Evolutionary conservation across 2,113 vertebrate genomes (phyloP).

Genomic region (Pelmatolapia mariae): DNA sequence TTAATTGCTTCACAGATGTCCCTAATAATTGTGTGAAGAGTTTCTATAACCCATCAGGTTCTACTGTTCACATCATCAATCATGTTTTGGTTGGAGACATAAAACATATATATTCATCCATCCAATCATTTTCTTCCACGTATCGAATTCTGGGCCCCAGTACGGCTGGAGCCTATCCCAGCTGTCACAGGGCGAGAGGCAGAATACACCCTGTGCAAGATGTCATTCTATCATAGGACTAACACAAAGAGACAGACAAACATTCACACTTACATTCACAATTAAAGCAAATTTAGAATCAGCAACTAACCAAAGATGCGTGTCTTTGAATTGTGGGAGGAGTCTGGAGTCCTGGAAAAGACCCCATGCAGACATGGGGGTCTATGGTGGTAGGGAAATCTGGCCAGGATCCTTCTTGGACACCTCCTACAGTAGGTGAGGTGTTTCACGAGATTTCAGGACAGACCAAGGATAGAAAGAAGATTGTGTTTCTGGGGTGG

Average conservation of each 20-base stretch:
- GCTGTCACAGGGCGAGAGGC: neutral
- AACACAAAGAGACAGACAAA: neutral
- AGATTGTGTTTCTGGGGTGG: neutral
- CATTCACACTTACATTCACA: neutral
- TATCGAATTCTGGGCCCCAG: neutral
- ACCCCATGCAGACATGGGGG: neutral
- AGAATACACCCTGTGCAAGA: neutral
- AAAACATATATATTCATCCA: neutral
- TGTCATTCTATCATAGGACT: neutral
- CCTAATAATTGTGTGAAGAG: neutral
- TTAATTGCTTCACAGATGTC: neutral
- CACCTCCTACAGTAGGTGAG: neutral
- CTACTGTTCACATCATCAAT: neutral
- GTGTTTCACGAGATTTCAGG: neutral
- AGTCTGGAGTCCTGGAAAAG: neutral
- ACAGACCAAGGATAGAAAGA: neutral
- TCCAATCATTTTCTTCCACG: neutral
- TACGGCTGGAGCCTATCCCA: accelerated
- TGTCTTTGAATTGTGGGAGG: neutral
- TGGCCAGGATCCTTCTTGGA: neutral
- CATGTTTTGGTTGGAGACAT: neutral
- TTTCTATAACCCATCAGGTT: neutral
- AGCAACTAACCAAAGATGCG: accelerated
- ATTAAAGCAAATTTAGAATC: neutral
- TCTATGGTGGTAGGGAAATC: neutral